These are phyloP conservation scores for Takifugu ocellatus DNA, from an alignment of 2,797 vertebrate species.

Conservation along the genomic window DNA sequence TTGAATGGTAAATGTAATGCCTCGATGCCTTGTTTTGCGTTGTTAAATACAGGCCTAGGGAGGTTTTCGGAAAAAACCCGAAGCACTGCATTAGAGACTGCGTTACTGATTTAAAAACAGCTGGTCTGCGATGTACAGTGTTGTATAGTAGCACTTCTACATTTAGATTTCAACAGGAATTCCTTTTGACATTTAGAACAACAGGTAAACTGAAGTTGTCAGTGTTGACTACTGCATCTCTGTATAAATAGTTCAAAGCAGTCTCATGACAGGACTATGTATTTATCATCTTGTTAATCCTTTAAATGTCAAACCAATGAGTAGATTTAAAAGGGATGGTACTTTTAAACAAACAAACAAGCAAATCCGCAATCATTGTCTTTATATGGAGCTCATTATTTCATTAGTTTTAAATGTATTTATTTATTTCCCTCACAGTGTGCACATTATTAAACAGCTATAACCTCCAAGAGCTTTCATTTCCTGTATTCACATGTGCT, in stretches of 20 bases:
- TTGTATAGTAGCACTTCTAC: constrained; percentile 24
- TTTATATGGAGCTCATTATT: constrained; percentile 18
- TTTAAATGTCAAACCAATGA: constrained; percentile 2
- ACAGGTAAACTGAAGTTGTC: constrained; percentile 11
- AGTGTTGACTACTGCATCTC: constrained; percentile 24
- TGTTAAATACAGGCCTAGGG: too few relatives aligned
- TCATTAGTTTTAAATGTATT: constrained; percentile 41
- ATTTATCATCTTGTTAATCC: constrained; percentile 5
- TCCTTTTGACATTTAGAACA: constrained; percentile 18
- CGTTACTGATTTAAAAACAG: constrained; percentile 52
- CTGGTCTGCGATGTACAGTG: constrained; percentile 66
- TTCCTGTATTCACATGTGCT: constrained; percentile 12
- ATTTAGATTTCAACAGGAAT: constrained; percentile 18
- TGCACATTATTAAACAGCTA: too few relatives aligned
- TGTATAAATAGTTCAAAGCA: not conserved
- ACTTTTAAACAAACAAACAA: constrained; percentile 10
- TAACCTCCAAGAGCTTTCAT: too few relatives aligned
- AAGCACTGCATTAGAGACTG: not conserved
- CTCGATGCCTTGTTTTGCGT: constrained; percentile 23
- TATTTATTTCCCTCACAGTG: constrained; percentile 53
- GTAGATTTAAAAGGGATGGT: constrained; percentile 49
- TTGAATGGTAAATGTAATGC: constrained; percentile 37
- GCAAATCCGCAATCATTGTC: constrained; percentile 3
- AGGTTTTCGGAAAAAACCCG: too few relatives aligned
- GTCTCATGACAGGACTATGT: constrained; percentile 21